Percentiles rank a stretch among this genome's conserved stretches.
These are phyloP conservation scores for Astropecten irregularis DNA, from an alignment of 53 echinoderm and acorn worm species.

Conservation along the genomic window DNA sequence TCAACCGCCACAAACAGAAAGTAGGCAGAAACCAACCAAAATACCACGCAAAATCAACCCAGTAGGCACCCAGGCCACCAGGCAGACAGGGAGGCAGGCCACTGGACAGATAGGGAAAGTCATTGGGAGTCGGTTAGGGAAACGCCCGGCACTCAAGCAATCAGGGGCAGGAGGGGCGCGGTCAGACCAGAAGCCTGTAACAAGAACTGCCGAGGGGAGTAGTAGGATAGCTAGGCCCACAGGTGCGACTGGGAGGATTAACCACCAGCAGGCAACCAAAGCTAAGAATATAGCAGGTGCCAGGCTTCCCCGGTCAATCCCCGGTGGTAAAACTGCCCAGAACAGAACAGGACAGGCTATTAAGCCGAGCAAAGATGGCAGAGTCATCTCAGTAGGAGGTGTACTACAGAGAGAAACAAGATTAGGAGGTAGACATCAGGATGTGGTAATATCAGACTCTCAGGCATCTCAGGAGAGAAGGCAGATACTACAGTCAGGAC, in stretches of 20 bases:
- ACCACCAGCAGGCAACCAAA: not conserved
- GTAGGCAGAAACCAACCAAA: slow-evolving; percentile 17
- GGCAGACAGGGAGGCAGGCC: not conserved
- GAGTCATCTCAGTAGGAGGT: not conserved
- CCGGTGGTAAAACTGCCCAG: not conserved
- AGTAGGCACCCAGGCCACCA: not conserved
- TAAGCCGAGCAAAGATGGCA: not conserved
- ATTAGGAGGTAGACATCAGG: not conserved
- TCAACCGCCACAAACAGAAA: not conserved
- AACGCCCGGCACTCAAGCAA: no score
- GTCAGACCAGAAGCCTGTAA: no score
- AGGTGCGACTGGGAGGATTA: not conserved
- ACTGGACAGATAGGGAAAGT: slow-evolving; percentile 12
- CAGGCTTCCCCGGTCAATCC: not conserved
- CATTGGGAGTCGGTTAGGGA: no score
- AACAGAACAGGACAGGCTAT: slow-evolving; percentile 6
- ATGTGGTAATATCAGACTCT: no score
- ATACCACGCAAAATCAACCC: not conserved
- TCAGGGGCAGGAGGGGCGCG: no score
- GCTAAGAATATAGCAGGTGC: slow-evolving; percentile 14
- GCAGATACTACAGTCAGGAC: no score
- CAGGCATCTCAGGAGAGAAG: no score
- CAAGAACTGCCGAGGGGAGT: not conserved
- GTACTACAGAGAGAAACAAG: not conserved
- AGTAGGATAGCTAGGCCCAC: not conserved